Evolutionary conservation across 2,888 invertebrate genomes (phyloP).

Genomic region (Acronicta aceris): DNA sequence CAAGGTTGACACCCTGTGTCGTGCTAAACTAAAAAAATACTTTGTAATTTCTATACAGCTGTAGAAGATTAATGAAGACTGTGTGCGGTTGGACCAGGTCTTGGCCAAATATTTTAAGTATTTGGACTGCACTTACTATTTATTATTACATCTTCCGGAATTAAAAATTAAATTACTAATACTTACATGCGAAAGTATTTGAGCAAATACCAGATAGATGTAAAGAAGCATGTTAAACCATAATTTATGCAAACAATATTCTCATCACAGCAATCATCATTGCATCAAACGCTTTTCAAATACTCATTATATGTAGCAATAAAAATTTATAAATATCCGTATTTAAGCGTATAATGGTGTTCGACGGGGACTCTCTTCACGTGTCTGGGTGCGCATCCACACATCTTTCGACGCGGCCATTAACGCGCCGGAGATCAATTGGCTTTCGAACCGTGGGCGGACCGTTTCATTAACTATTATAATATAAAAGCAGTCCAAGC

Average conservation of each 20-base stretch:
- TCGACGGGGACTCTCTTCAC: conserved; percentile 71
- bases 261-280: conserved; percentile 43
- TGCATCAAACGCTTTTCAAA: conserved; percentile 58
- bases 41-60: too few relatives aligned
- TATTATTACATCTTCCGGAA: too few relatives aligned
- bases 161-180: too few relatives aligned
- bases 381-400: conserved; percentile 70
- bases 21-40: too few relatives aligned
- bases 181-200: too few relatives aligned
- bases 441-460: conserved; percentile 81
- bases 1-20: too few relatives aligned
- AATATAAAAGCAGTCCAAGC: conserved; percentile 83
- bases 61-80: too few relatives aligned
- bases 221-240: neutral
- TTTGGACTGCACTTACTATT: too few relatives aligned
- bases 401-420: conserved; percentile 81
- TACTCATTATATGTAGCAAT: conserved; percentile 69
- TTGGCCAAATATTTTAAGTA: too few relatives aligned
- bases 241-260: conserved; percentile 34
- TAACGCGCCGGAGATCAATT: conserved; percentile 84
- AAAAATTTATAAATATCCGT: conserved; percentile 70
- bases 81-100: too few relatives aligned
- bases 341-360: conserved; percentile 75
- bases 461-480: conserved; percentile 86
- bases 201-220: too few relatives aligned